Conservation (phyloP, 2,797 vertebrate species). For the Pangasius macronema region DNA sequence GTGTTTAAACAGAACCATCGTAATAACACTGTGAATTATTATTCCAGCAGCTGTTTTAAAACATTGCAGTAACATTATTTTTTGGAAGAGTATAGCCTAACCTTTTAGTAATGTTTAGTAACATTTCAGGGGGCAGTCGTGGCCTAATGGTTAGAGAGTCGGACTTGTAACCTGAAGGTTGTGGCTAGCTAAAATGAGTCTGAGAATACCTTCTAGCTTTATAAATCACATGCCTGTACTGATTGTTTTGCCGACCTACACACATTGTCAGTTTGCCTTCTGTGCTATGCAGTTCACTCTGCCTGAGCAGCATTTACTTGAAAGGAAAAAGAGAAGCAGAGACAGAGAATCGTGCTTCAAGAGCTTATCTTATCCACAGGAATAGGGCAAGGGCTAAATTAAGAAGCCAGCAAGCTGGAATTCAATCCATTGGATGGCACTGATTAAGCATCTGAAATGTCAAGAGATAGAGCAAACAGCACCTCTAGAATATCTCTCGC, state of each 20-base stretch:
- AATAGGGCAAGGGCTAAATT: conserved; percentile 66
- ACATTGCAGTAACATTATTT: neutral
- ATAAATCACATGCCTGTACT: neutral
- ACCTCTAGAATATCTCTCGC: neutral
- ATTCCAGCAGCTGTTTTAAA: too few species aligned
- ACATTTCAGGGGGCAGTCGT: neutral
- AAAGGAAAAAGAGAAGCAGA: conserved; percentile 19
- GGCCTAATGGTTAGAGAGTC: too few species aligned
- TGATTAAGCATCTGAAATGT: conserved; percentile 66
- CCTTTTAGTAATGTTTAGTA: neutral
- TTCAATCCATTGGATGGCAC: conserved; percentile 63
- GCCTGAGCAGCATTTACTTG: neutral
- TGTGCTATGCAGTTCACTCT: neutral
- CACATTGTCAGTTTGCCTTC: neutral
- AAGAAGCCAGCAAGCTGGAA: conserved; percentile 66
- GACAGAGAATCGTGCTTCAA: conserved; percentile 1
- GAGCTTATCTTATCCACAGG: conserved; percentile 64
- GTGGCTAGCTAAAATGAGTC: neutral
- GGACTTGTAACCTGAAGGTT: too few species aligned
- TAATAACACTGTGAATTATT: too few species aligned
- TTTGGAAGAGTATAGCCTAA: neutral
- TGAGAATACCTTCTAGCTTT: neutral
- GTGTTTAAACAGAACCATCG: neutral
- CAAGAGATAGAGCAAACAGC: conserved; percentile 44
- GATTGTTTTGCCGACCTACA: too few species aligned